A percentile compares a stretch with the other conserved stretches of the same genome.
These are phyloP conservation scores for Nomada goodeniana DNA, from an alignment of 2,888 invertebrate species.

Conservation along the genomic window DNA sequence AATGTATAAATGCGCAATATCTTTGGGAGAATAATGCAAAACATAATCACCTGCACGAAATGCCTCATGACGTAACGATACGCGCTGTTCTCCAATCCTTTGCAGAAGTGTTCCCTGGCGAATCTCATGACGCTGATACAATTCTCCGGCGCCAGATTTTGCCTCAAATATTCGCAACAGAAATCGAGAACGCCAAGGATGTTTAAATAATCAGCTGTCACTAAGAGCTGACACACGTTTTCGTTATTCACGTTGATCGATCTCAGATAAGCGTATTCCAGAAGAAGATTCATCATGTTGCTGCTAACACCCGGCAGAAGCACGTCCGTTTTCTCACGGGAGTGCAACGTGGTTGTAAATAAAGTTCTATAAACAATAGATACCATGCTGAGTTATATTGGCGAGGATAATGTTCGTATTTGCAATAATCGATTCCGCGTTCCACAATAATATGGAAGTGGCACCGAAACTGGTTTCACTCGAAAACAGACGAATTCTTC, in stretches of 20 bases:
- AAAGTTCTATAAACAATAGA: slow-evolving; percentile 87
- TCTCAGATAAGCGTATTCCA: slow-evolving; percentile 94
- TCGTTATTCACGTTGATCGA: slow-evolving; percentile 90
- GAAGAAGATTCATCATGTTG: slow-evolving; percentile 90
- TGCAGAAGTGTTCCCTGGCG: slow-evolving; percentile 91
- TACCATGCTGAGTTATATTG: no score
- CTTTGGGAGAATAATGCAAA: background rate
- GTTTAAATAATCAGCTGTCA: slow-evolving; percentile 95
- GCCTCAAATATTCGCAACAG: slow-evolving; percentile 91
- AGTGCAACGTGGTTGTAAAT: slow-evolving; percentile 92
- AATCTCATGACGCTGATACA: slow-evolving; percentile 94
- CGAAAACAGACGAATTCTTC: background rate
- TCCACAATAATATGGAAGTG: no score
- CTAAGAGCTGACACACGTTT: slow-evolving; percentile 92
- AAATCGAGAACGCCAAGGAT: slow-evolving; percentile 92
- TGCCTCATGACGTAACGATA: slow-evolving; percentile 90
- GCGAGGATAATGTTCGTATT: no score
- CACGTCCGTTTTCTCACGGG: slow-evolving; percentile 89
- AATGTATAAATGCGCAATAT: background rate
- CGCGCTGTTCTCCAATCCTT: slow-evolving; percentile 89
- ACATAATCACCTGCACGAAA: slow-evolving; percentile 86
- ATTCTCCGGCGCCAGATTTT: slow-evolving; percentile 90
- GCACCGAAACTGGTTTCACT: no score
- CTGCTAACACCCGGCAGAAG: slow-evolving; percentile 91
- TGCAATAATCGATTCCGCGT: no score